Evolutionary conservation across 2,888 invertebrate genomes (phyloP), one percentile per base, ranked within the genome.

Genomic region (Hyposoter dolosus): DNA sequence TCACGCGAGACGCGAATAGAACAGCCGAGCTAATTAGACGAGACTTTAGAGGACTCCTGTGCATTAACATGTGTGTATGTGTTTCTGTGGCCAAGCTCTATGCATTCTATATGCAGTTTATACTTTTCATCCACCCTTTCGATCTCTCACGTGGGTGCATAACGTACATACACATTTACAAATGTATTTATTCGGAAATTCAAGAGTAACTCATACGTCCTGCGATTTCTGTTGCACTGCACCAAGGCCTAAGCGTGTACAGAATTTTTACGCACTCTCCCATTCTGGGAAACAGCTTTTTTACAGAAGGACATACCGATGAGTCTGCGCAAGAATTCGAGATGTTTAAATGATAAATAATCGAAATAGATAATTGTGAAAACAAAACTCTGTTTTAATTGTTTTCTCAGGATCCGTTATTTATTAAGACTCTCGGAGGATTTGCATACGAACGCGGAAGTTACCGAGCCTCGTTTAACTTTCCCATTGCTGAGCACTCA

Each of bases 1-100:
- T 93, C 93, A 93, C 93, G 93, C 92, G 91, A 75, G 74, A 93
- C 92, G 92, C 92, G 93, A 93, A 93, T 93, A 93, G 91, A 87
- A 83, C 80, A 92, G 90, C 90, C 92, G 90, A 91, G 93, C 93
- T 93, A 93, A 93, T 93, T 93, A 93, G 92, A 92, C 93, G 91
- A 93, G 91, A 82, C 79, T 87, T 83, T 80, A 63, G 79, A 87
- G 83, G 78, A 75, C 82, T 81, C 69, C 63, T 69, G 83, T 83
- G 65, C 53, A 66, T 71, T 50, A 17, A 23, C 50, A 17, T 53
- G n/a, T 66, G 45, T 66, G 66, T 43, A 15, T 74, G 28, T 23
- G 5, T 15, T 23, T 69, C 7, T 69, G 53, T 56, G 50, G 19
- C 28, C 32, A 50, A n/a, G 19, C 65, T 63, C 40, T 63, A 28